These are phyloP conservation scores for Stegastes partitus DNA, from an alignment of 2,113 vertebrate species.

Conservation along the genomic window DNA sequence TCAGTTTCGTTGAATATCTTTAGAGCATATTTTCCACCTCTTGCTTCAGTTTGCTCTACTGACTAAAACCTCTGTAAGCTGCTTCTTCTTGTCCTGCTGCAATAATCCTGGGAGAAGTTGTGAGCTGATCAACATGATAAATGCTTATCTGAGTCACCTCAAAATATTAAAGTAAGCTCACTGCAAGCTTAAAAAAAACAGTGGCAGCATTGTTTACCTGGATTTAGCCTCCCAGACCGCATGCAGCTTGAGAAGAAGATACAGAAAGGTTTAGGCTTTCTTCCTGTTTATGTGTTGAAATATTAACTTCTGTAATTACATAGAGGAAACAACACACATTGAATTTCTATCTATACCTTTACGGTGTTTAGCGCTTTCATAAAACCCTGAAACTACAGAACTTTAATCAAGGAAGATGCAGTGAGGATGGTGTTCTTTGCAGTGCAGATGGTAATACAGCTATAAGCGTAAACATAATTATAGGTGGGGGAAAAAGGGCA, in stretches of 20 bases:
- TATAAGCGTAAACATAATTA: slow-evolving; percentile 9
- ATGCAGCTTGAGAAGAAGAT: too few relatives aligned
- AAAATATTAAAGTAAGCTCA: neutral
- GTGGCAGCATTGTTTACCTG: neutral
- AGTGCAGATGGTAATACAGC: neutral
- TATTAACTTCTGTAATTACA: too few relatives aligned
- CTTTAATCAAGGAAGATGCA: too few relatives aligned
- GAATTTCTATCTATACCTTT: too few relatives aligned
- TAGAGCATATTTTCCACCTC: neutral
- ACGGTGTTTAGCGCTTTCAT: too few relatives aligned
- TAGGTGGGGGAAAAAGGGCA: neutral
- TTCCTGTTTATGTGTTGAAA: neutral
- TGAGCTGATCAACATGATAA: neutral
- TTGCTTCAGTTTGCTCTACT: neutral
- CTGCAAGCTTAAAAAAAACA: neutral
- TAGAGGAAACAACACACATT: too few relatives aligned
- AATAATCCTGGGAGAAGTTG: neutral
- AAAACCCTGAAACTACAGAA: too few relatives aligned
- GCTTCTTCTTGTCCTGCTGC: neutral
- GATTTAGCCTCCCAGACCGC: neutral
- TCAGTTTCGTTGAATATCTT: neutral
- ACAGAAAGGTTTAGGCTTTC: neutral
- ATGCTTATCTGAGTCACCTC: neutral
- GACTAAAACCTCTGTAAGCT: neutral
- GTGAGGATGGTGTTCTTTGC: neutral